These are phyloP conservation scores for Eunapius fragilis DNA, from an alignment of 37 sponge, comb jelly and placozoan genomes.

Conservation along the genomic window DNA sequence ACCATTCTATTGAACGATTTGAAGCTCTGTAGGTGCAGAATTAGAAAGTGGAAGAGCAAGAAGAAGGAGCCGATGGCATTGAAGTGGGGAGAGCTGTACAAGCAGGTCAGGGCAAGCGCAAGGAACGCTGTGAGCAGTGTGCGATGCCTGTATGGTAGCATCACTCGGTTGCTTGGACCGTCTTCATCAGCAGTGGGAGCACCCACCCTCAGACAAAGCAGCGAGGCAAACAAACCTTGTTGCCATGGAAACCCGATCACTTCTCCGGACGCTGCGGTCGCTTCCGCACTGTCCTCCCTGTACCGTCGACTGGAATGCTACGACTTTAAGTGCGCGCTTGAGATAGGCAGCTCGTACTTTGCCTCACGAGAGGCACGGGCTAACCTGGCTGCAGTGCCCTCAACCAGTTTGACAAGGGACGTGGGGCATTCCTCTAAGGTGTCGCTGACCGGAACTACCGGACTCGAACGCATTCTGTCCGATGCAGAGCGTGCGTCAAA, in stretches of 20 bases:
- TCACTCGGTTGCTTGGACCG: background rate
- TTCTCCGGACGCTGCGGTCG: background rate
- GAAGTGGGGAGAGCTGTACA: background rate
- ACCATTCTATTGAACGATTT: background rate
- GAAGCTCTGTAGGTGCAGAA: background rate
- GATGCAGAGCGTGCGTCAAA: background rate
- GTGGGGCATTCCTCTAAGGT: background rate
- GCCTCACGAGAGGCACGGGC: background rate
- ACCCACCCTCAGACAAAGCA: background rate
- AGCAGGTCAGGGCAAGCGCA: background rate
- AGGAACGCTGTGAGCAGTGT: background rate
- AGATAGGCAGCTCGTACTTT: conserved; percentile 5
- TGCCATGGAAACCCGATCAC: conserved; percentile 39
- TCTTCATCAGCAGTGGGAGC: background rate
- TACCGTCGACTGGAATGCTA: conserved; percentile 4
- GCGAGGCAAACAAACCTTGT: background rate
- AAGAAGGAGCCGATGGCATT: background rate
- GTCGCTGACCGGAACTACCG: background rate
- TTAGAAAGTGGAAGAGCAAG: background rate
- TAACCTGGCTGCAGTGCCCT: background rate
- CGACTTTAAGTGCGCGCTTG: conserved; percentile 8
- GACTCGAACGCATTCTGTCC: background rate
- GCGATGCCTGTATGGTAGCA: background rate
- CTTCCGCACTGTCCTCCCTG: background rate
- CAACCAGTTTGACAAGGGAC: background rate